Conservation (phyloP, 2,797 vertebrate genomes). For the Epinephelus awoara region DNA sequence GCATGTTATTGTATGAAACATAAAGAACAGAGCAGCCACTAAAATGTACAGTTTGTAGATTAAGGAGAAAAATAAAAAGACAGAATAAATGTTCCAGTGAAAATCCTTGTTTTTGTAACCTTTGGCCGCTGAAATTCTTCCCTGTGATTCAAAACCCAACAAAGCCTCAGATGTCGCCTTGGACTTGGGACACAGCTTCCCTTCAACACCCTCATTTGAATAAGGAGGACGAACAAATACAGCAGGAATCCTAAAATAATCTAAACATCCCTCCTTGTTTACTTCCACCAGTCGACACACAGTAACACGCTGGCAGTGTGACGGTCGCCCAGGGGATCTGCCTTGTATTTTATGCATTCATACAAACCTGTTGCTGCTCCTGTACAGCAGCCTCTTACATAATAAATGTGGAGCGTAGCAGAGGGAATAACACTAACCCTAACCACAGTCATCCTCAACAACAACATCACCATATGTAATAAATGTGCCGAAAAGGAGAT, state of each 20-base stretch:
- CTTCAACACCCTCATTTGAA: conserved; percentile 22
- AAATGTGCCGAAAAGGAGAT: conserved; percentile 13
- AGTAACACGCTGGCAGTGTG: conserved; percentile 33
- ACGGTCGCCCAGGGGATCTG: conserved; percentile 58
- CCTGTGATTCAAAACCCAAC: conserved; percentile 1
- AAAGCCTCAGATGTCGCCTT: conserved; percentile 8
- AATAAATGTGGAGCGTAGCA: conserved; percentile 44
- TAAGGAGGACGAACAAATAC: conserved; percentile 30
- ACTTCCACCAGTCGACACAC: conserved; percentile 39
- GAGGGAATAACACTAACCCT: conserved; percentile 55
- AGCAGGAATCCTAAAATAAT: conserved; percentile 44
- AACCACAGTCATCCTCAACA: conserved; percentile 31
- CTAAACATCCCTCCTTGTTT: conserved; percentile 50
- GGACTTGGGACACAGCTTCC: background rate
- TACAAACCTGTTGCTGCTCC: conserved; percentile 56
- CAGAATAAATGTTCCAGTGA: background rate
- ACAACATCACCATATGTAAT: background rate
- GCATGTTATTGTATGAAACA: background rate
- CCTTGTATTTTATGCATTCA: conserved; percentile 65
- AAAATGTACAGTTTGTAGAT: background rate
- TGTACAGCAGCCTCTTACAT: conserved; percentile 49
- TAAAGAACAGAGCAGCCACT: background rate
- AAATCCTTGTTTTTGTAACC: background rate
- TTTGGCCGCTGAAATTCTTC: background rate
- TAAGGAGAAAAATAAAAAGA: background rate